Evolutionary conservation across 2,888 invertebrate genomes (phyloP).

Genomic region (Tenthredo distinguenda): DNA sequence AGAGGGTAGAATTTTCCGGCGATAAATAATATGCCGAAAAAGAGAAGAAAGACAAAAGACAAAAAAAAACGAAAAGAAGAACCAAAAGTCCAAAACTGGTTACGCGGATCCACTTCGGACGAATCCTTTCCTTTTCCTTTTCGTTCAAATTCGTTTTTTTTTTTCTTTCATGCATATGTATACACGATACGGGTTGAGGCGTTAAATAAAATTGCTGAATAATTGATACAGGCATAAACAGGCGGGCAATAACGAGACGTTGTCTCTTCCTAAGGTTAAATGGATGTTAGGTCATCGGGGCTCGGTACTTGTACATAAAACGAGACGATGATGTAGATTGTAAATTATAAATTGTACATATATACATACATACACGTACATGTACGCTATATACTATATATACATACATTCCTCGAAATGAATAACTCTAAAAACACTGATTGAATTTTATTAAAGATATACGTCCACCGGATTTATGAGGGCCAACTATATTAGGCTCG

Average conservation of each 20-base stretch:
- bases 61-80: too few relatives aligned
- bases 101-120: too few relatives aligned
- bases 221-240: constrained; percentile 40
- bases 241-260: not conserved
- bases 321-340: not conserved
- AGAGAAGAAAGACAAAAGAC: too few relatives aligned
- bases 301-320: not conserved
- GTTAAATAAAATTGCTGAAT: constrained; percentile 27
- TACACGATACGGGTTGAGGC: not conserved
- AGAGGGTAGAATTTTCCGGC: too few relatives aligned
- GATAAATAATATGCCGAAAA: too few relatives aligned
- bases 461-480: not conserved
- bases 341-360: too few relatives aligned
- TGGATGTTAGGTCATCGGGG: constrained; percentile 29
- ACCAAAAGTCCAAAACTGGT: too few relatives aligned
- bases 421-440: constrained; percentile 46
- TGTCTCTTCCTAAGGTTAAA: not conserved
- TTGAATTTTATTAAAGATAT: constrained; percentile 43
- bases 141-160: too few relatives aligned
- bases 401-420: constrained; percentile 36
- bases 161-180: too few relatives aligned
- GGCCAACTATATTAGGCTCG: not conserved
- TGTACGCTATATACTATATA: not conserved
- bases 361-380: not conserved
- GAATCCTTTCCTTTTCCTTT: too few relatives aligned